Evolutionary conservation across 2,113 vertebrate genomes (phyloP), one percentile per base, ranked within the genome.

Genomic region (Datnioides undecimradiatus): DNA sequence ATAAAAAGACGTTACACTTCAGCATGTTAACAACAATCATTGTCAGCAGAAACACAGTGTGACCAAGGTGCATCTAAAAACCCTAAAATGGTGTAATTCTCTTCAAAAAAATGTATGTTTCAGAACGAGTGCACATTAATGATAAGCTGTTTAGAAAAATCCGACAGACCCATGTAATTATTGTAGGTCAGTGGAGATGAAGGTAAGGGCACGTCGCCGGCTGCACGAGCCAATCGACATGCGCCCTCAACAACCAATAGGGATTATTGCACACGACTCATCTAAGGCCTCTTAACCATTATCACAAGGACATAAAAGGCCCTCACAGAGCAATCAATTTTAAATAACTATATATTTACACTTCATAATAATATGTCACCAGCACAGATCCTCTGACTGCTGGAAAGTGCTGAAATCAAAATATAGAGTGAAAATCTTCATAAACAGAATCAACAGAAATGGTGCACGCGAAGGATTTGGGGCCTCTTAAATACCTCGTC

Each of bases 251-350:
- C 59, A 60, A 80, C 80, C 60, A 2, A 23, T 45, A 49, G 36
- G 51, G 65, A 86, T 93, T 94, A 95, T 95, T 95, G 95, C 94
- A 95, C 93, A 89, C 71, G 29, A 89, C 91, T 93, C 88, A 86
- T 89, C 86, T 91, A 95, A 94, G 93, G 93, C 94, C 92, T 92
- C 85, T 91, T 79, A 58, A 82, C 76, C 51, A 60, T 75, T 52
- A 85, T 80, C 79, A 85, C 65, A 51, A 60, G 46, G 84, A 78
- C 78, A 77, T 38, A 80, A 58, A 77, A 55, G 64, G 75, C 72
- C 87, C 80, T 82, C 68, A 33, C 49, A 29, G 64, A 84, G 70
- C 43, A n/a, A 64, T 48, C 63, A 36, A 48, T 64, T 69, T 84
- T 76, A 86, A 84, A 88, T 77, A 73, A 79, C 66, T 73, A 54